These are phyloP conservation scores for Sebastes minor DNA, from an alignment of 2,797 vertebrate species.

Conservation along the genomic window DNA sequence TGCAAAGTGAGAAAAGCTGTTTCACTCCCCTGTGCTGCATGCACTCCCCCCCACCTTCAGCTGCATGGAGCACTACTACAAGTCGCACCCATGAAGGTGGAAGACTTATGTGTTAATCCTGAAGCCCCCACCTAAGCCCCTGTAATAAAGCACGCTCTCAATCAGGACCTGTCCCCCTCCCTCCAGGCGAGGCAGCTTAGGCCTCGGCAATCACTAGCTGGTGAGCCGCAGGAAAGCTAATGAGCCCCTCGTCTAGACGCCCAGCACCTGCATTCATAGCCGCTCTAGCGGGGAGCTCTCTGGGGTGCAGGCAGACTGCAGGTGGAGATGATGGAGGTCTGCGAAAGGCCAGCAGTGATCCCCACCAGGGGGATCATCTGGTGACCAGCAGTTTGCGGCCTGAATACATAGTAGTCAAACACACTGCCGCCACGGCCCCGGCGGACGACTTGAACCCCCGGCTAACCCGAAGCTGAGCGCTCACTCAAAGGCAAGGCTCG, in stretches of 20 bases:
- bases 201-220: slow-evolving; percentile 81
- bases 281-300: slow-evolving; percentile 66
- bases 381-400: slow-evolving; percentile 62
- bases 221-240: slow-evolving; percentile 84
- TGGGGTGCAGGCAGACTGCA: slow-evolving; percentile 71
- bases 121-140: slow-evolving; percentile 77
- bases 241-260: slow-evolving; percentile 82
- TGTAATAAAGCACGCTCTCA: slow-evolving; percentile 85
- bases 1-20: slow-evolving; percentile 79
- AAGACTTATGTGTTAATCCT: slow-evolving; percentile 82
- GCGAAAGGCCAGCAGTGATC: slow-evolving; percentile 67
- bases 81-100: slow-evolving; percentile 81
- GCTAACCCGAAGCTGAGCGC: slow-evolving; percentile 54
- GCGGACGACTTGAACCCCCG: slow-evolving; percentile 51
- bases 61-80: slow-evolving; percentile 69
- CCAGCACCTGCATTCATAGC: slow-evolving; percentile 78
- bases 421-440: slow-evolving; percentile 23
- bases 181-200: slow-evolving; percentile 74
- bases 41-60: slow-evolving; percentile 53
- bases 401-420: slow-evolving; percentile 71
- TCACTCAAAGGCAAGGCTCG: slow-evolving; percentile 40
- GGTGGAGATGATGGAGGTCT: slow-evolving; percentile 78
- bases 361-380: slow-evolving; percentile 64
- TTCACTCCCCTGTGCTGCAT: slow-evolving; percentile 62
- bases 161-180: slow-evolving; percentile 82